phyloP scores from a whole-genome alignment of 2,888 invertebrate species.

The Drosophila quinaria region DNA sequence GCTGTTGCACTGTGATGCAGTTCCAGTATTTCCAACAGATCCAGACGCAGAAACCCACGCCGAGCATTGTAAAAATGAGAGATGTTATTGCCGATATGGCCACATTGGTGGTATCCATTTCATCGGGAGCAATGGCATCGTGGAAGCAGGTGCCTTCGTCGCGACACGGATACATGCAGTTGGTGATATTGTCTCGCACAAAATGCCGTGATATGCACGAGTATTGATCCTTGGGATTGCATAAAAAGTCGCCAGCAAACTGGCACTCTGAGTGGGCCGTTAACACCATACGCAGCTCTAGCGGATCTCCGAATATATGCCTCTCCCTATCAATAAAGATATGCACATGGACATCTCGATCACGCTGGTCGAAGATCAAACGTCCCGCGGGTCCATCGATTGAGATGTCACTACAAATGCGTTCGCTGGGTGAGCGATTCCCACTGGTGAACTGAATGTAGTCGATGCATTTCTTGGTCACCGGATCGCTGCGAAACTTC shows the following conservation, averaged over 20 bases:
- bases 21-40: slow-evolving; percentile 85
- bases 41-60: slow-evolving; percentile 84
- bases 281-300: slow-evolving; percentile 83
- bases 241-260: slow-evolving; percentile 78
- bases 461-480: slow-evolving; percentile 77
- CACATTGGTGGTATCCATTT: slow-evolving; percentile 82
- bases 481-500: slow-evolving; percentile 81
- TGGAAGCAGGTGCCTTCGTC: slow-evolving; percentile 84
- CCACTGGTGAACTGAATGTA: slow-evolving; percentile 83
- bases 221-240: slow-evolving; percentile 77
- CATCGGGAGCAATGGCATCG: slow-evolving; percentile 75
- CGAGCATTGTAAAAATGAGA: slow-evolving; percentile 84
- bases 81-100: slow-evolving; percentile 84
- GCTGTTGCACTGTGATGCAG: slow-evolving; percentile 84
- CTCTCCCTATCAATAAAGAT: slow-evolving; percentile 77
- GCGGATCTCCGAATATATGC: slow-evolving; percentile 73
- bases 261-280: slow-evolving; percentile 83
- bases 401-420: slow-evolving; percentile 81
- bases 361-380: slow-evolving; percentile 82
- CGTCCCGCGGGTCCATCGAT: slow-evolving; percentile 81
- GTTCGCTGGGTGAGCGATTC: slow-evolving; percentile 81
- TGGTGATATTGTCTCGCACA: slow-evolving; percentile 83
- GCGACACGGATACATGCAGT: slow-evolving; percentile 83
- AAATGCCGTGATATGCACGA: slow-evolving; percentile 84
- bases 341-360: slow-evolving; percentile 78